Base-by-base conservation (phyloP, 1,140 invertebrate species). In the Bombus superbus region DNA sequence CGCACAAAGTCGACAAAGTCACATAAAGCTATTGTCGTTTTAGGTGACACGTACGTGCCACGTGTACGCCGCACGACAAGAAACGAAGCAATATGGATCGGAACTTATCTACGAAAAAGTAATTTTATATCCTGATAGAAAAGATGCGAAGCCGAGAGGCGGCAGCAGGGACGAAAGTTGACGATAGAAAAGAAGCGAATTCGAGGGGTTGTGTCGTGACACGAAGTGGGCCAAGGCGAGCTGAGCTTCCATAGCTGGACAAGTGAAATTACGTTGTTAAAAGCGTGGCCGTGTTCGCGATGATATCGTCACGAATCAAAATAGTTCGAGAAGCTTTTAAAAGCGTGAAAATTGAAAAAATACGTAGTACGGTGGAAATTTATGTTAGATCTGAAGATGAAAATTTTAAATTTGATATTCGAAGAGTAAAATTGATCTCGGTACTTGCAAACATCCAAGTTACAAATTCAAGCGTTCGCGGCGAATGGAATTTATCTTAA, bases 21-120 rank as follows among this genome's bases (percentile, higher is more conserved):
- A 62, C 88, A 91, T 93, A 93, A 94, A 92, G 88, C 88, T 93
- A 89, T 94, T 95, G 91, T 94, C 94, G 92, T 95, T 95, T 95
- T 94, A 95, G 94, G 94, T 94, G 94, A 94, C 92, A 88, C 89
- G 89, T 92, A 92, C 88, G 90, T 93, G 90, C 84, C 89, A 94
- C 92, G 86, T 89, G 89, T 92, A 92, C 88, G 90, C 93, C 90
- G 81, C 88, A 92, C 91, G 88, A 64, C 35, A 59, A 78, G 38
- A 68, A 59, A 35, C 25, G 44, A 38, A 53, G 42, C 28, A n/a
- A 74, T 25, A 1, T 10, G 22, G 68, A 69, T 59, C 9, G 9
- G 9, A 38, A 68, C 15, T 68, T 15, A 18, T 13, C 22, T 11
- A 40, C 15, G 35, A 6, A 32, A 62, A 68, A 72, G 28, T 80